phyloP scores from a whole-genome alignment of 2,113 vertebrate species.

The Recurvirostra avosetta region DNA sequence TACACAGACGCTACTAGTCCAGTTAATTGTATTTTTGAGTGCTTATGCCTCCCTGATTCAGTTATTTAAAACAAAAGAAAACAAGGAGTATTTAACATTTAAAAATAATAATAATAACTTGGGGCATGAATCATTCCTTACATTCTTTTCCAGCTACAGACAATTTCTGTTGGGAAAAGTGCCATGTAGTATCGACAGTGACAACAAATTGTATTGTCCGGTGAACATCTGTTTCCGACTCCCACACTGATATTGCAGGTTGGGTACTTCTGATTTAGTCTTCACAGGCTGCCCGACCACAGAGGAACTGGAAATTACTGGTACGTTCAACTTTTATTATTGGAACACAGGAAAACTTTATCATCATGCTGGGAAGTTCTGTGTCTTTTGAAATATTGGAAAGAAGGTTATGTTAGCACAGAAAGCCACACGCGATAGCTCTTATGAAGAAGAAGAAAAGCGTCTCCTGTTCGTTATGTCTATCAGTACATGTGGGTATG shows the following conservation, averaged over 20 bases:
- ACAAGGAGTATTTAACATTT: not conserved
- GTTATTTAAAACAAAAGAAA: conserved; percentile 51
- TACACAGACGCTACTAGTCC: not conserved
- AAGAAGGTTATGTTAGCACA: conserved; percentile 57
- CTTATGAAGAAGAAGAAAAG: conserved; percentile 30
- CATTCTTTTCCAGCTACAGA: conserved; percentile 76
- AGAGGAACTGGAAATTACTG: conserved; percentile 81
- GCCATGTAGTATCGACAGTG: conserved; percentile 75
- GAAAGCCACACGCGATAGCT: not conserved
- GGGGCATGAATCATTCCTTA: conserved; percentile 75
- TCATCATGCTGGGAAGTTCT: conserved; percentile 76
- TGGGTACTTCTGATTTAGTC: conserved; percentile 52
- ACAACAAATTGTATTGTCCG: conserved; percentile 79
- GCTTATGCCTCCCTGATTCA: not conserved
- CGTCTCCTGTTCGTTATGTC: not conserved
- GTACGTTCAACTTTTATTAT: conserved; percentile 73
- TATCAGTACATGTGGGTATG: not conserved
- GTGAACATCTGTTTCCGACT: conserved; percentile 87
- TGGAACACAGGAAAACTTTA: conserved; percentile 83
- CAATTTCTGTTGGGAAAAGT: conserved; percentile 76
- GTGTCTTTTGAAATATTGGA: conserved; percentile 75
- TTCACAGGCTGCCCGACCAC: conserved; percentile 64
- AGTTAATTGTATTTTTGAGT: not conserved
- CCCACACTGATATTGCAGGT: conserved; percentile 74
- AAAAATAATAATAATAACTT: conserved; percentile 34